Evolutionary conservation across 2,113 vertebrate genomes (phyloP).

Genomic region (Mastomys natalensis): DNA sequence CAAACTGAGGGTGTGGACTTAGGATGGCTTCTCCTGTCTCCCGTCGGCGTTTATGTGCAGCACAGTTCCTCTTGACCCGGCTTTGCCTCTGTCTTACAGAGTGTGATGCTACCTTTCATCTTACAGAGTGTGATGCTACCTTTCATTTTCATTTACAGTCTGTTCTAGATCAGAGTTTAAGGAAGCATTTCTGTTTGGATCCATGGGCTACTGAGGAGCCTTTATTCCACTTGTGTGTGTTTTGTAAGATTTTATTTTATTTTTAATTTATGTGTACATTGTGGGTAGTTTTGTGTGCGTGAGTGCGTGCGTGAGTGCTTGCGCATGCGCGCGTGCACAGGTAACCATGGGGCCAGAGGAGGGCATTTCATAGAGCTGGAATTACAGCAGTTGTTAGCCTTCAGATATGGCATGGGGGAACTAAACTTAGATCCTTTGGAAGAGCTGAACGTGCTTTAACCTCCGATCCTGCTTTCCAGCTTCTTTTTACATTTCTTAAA

Average conservation of each 20-base stretch:
- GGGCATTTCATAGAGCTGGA: neutral
- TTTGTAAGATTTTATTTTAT: neutral
- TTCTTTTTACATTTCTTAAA: neutral
- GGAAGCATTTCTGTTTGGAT: neutral
- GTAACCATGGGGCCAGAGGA: neutral
- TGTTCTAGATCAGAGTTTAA: neutral
- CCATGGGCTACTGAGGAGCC: neutral
- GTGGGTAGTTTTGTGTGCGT: neutral
- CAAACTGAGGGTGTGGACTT: neutral
- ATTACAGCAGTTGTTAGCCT: neutral
- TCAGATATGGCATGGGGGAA: neutral
- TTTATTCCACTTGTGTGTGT: neutral
- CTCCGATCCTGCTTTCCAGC: neutral
- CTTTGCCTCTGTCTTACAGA: neutral
- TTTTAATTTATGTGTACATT: neutral
- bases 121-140: neutral
- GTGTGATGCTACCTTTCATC: neutral
- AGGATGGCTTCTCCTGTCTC: neutral
- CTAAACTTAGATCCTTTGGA: neutral
- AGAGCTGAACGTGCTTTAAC: neutral
- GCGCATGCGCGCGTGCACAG: neutral
- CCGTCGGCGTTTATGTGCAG: neutral
- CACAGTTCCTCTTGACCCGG: neutral
- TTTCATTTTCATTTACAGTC: neutral
- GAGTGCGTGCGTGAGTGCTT: neutral